Percentiles rank a stretch among this genome's conserved stretches.
phyloP scores from a whole-genome alignment of 2,113 vertebrate genomes.

The Cheilinus undulatus region DNA sequence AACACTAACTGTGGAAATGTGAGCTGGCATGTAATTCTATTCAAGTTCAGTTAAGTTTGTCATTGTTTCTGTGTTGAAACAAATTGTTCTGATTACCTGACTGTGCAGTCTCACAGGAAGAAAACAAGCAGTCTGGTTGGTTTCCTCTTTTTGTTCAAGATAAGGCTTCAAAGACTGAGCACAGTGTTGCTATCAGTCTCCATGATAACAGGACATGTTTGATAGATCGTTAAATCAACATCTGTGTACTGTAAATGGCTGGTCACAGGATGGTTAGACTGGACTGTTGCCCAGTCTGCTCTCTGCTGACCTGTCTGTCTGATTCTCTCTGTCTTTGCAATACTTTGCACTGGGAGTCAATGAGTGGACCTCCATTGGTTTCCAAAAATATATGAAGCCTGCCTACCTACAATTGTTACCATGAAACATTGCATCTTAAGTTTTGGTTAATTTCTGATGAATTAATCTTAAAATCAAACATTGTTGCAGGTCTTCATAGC shows the following conservation, averaged over 20 bases:
- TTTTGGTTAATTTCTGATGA: background rate
- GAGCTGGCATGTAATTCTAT: slow-evolving; percentile 1
- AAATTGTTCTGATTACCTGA: slow-evolving; percentile 25
- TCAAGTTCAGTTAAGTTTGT: background rate
- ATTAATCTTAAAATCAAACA: background rate
- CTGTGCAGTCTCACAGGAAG: slow-evolving; percentile 6
- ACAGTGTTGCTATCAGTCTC: slow-evolving; percentile 11
- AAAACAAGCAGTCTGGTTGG: slow-evolving; percentile 29
- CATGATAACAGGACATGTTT: slow-evolving; percentile 30
- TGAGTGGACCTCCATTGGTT: background rate
- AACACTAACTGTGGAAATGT: background rate
- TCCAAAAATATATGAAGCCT: background rate
- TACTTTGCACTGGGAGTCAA: background rate
- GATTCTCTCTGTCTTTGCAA: slow-evolving; percentile 4
- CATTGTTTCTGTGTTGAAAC: slow-evolving; percentile 10
- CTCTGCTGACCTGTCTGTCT: background rate
- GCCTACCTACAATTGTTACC: background rate
- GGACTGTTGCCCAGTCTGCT: slow-evolving; percentile 8
- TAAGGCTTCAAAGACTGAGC: slow-evolving; percentile 32
- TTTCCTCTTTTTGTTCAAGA: slow-evolving; percentile 40
- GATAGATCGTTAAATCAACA: slow-evolving; percentile 52
- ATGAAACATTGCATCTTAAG: background rate
- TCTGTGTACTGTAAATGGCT: background rate
- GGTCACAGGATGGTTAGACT: slow-evolving; percentile 19
- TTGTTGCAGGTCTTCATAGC: background rate